A percentile compares a stretch with the other conserved stretches of the same genome.
Conservation (phyloP, 2,888 invertebrate genomes). For the Stenichneumon culpator region DNA sequence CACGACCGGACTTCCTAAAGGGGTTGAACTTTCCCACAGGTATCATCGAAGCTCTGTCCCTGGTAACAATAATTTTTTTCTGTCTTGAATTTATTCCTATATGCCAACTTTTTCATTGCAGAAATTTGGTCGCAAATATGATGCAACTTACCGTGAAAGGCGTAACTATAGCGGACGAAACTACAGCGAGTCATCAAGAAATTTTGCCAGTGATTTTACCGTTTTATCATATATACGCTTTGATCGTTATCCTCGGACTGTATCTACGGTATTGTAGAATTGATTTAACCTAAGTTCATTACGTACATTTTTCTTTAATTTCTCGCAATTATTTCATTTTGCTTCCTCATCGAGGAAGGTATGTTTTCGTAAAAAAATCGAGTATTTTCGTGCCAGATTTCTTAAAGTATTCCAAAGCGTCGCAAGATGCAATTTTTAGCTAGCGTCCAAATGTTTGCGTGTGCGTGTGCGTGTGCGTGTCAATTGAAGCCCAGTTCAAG, state of each 20-base stretch:
- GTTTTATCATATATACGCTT: conserved; percentile 94
- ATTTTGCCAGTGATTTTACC: conserved; percentile 91
- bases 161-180: conserved; percentile 60
- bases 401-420: no score
- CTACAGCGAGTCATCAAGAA: conserved; percentile 87
- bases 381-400: no score
- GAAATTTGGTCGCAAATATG: conserved; percentile 86
- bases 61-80: conserved; percentile 20
- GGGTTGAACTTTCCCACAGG: conserved; percentile 89
- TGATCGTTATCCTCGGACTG: conserved; percentile 87
- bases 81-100: background rate
- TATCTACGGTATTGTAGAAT: conserved; percentile 84
- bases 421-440: no score
- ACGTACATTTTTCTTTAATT: background rate
- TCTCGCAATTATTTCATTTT: background rate
- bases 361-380: no score
- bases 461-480: no score
- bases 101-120: conserved; percentile 53
- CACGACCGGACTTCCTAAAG: conserved; percentile 94
- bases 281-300: background rate
- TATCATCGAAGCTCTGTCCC: conserved; percentile 4
- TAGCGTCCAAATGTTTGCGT: no score
- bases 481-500: no score
- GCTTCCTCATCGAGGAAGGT: background rate
- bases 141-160: conserved; percentile 75